Evolutionary conservation across 2,113 vertebrate genomes (phyloP).

Genomic region (Cyprinodon tularosa): DNA sequence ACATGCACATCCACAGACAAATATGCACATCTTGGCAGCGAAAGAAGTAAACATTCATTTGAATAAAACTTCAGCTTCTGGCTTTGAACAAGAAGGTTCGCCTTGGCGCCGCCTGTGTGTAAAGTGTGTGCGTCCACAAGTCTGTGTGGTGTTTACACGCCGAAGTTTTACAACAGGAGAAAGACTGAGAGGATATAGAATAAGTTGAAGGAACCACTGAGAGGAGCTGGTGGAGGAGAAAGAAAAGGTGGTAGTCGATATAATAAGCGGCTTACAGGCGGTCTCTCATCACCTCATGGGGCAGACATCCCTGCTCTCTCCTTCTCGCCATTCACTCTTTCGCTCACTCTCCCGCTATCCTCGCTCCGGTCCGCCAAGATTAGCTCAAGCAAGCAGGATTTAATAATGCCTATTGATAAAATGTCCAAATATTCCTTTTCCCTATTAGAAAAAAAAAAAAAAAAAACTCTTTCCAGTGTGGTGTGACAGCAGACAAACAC

Average conservation of each 20-base stretch:
- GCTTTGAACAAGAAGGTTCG: conserved; percentile 90
- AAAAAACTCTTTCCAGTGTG: conserved; percentile 49
- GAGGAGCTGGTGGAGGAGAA: conserved; percentile 57
- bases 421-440: conserved; percentile 84
- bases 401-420: conserved; percentile 88
- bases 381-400: conserved; percentile 84
- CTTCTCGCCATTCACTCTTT: conserved; percentile 44
- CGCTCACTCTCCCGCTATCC: conserved; percentile 41
- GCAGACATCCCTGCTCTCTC: conserved; percentile 74
- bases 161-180: not conserved
- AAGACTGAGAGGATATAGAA: conserved; percentile 57
- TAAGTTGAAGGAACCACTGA: conserved; percentile 41
- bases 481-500: conserved; percentile 40
- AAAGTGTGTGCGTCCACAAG: conserved; percentile 31
- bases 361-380: conserved; percentile 71
- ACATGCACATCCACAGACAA: conserved; percentile 48
- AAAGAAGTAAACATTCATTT: conserved; percentile 99
- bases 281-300: conserved; percentile 89
- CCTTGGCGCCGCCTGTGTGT: conserved; percentile 79
- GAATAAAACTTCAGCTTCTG: conserved; percentile 95
- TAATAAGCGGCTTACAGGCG: conserved; percentile 99
- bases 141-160: conserved; percentile 13
- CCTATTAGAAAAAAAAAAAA: conserved; percentile 72
- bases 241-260: conserved; percentile 93
- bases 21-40: conserved; percentile 93